Evolutionary conservation across 1,140 invertebrate species (phyloP).

Genomic region (Melanaphis sacchari): DNA sequence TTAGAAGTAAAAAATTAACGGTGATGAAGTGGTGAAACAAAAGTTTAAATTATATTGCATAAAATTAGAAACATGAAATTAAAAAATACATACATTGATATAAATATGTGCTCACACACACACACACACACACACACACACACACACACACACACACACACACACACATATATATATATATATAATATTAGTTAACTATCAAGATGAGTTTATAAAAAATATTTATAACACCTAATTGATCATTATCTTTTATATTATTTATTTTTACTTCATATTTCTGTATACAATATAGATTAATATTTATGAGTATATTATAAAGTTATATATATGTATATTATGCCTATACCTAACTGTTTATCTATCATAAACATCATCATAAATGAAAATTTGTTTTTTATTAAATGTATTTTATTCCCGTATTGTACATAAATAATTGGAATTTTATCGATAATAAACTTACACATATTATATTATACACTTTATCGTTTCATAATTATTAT

Average conservation of each 20-base stretch:
- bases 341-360: not conserved
- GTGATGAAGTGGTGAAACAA: not conserved
- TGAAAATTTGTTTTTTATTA: conserved; percentile 4
- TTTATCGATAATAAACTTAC: not conserved
- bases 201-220: not conserved
- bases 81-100: too few species aligned
- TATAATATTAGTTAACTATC: not conserved
- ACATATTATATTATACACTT: not conserved
- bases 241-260: not conserved
- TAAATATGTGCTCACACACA: too few species aligned
- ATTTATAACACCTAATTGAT: not conserved
- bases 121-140: too few species aligned
- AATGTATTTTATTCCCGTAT: not conserved
- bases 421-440: not conserved
- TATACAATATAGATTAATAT: not conserved
- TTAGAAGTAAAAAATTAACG: not conserved
- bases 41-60: not conserved
- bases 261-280: too few species aligned
- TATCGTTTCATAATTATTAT: not conserved
- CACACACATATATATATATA: not conserved
- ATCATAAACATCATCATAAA: not conserved
- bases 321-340: not conserved
- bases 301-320: not conserved
- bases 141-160: too few species aligned
- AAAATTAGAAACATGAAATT: not conserved